phyloP scores from a whole-genome alignment of 2,113 vertebrate genomes.

The Brachionichthys hirsutus region DNA sequence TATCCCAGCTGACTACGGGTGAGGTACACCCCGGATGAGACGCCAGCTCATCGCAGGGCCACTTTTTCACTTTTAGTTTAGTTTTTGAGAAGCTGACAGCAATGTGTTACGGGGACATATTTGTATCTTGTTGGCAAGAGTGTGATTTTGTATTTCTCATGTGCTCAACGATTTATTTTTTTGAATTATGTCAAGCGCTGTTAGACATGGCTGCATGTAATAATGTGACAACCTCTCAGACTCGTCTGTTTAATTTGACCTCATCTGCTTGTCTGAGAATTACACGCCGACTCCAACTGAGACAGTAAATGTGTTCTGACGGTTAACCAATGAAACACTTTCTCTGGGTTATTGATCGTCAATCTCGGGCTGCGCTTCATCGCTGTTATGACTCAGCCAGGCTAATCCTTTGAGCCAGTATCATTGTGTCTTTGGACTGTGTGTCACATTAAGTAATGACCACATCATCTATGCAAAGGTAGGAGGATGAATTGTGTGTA shows the following conservation, averaged over 20 bases:
- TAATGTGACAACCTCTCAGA: constrained; percentile 39
- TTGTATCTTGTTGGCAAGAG: background rate
- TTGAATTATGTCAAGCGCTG: constrained; percentile 22
- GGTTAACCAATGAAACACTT: constrained; percentile 42
- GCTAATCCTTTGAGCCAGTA: constrained; percentile 3
- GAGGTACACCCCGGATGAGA: too few species aligned
- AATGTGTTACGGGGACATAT: too few species aligned
- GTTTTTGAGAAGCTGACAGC: too few species aligned
- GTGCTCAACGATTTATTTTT: constrained; percentile 8
- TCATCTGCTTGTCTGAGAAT: constrained; percentile 33
- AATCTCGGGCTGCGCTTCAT: constrained; percentile 9
- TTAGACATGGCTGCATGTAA: constrained; percentile 26
- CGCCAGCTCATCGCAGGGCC: too few species aligned
- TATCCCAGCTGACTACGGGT: too few species aligned
- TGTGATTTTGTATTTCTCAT: background rate
- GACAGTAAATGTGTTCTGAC: constrained; percentile 40
- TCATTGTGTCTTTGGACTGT: constrained; percentile 8
- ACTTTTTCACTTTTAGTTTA: too few species aligned
- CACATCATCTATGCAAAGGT: constrained; percentile 40
- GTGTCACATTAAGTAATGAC: constrained; percentile 21
- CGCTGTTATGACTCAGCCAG: constrained; percentile 13
- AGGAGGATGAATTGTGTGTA: constrained; percentile 18
- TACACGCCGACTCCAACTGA: constrained; percentile 11
- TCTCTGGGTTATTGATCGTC: constrained; percentile 42
- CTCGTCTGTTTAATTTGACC: constrained; percentile 25